Evolutionary conservation across 2,113 vertebrate species (phyloP).

Genomic region (Ageneiosus marmoratus): DNA sequence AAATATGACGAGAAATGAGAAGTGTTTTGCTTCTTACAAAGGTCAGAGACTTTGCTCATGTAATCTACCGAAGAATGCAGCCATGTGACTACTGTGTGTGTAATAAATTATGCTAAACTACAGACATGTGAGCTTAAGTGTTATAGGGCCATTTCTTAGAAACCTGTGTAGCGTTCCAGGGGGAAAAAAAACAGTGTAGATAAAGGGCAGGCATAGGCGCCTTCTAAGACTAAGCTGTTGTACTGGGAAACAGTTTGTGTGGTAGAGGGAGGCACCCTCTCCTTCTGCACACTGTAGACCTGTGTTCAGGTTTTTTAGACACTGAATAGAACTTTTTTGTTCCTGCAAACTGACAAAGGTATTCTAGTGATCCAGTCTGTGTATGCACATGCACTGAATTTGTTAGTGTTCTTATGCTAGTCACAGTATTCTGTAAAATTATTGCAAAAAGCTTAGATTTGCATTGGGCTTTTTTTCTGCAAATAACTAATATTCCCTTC

Average conservation of each 20-base stretch:
- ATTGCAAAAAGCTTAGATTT: not conserved
- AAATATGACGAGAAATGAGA: not conserved
- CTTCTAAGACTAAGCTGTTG: conserved; percentile 7
- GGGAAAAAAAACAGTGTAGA: not conserved
- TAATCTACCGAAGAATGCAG: conserved; percentile 9
- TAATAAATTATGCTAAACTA: conserved; percentile 29
- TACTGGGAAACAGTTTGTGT: conserved; percentile 24
- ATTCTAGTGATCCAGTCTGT: conserved; percentile 4
- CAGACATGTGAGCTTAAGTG: conserved; percentile 5
- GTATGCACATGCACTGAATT: not conserved
- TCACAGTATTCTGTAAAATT: not conserved
- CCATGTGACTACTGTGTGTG: not conserved
- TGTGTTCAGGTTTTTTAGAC: not conserved
- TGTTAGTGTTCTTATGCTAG: conserved; percentile 6
- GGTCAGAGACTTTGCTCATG: conserved; percentile 2
- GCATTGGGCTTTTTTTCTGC: not conserved
- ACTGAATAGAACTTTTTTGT: not conserved
- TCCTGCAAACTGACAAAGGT: not conserved
- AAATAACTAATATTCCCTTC: not conserved
- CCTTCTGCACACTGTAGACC: not conserved
- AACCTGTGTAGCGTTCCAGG: not conserved
- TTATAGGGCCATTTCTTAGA: conserved; percentile 15
- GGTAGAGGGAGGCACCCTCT: not conserved
- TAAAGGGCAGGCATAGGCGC: conserved; percentile 9
- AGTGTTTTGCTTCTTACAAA: not conserved